Evolutionary conservation across 2,797 vertebrate species (phyloP).

Genomic region (Danio choprae): DNA sequence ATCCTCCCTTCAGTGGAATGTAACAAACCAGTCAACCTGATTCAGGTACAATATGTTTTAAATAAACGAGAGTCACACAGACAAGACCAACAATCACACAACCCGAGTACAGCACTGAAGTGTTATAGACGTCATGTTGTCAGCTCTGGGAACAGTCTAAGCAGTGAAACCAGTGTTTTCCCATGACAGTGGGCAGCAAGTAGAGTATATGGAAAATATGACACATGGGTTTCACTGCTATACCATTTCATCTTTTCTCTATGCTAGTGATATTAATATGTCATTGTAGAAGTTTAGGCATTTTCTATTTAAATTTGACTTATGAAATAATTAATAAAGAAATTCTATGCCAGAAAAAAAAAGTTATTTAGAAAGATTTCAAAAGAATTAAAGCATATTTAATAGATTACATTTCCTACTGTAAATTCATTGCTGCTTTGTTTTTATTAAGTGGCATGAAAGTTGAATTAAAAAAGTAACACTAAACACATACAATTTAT

Average conservation of each 20-base stretch:
- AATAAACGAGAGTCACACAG: background rate
- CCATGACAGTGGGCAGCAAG: background rate
- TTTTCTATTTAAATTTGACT: background rate
- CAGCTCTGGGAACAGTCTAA: background rate
- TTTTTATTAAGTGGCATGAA: background rate
- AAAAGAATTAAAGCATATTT: background rate
- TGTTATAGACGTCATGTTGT: background rate
- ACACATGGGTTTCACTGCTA: background rate
- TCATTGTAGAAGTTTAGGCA: background rate
- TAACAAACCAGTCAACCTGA: conserved; percentile 12
- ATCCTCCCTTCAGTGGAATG: conserved; percentile 37
- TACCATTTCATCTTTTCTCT: background rate
- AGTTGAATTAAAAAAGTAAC: background rate
- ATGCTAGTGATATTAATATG: background rate
- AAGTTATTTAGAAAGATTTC: background rate
- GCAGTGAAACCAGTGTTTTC: background rate
- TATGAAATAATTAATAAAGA: background rate
- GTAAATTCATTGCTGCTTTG: too few species aligned
- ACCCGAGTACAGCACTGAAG: background rate
- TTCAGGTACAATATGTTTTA: background rate
- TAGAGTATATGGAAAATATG: background rate
- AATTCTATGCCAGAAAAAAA: background rate
- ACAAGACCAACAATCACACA: background rate
- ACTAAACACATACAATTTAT: background rate
- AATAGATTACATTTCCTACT: background rate